Evolutionary conservation across 2,888 invertebrate species (phyloP), one percentile per base, ranked within the genome.

Genomic region (Platycheirus rosarum): DNA sequence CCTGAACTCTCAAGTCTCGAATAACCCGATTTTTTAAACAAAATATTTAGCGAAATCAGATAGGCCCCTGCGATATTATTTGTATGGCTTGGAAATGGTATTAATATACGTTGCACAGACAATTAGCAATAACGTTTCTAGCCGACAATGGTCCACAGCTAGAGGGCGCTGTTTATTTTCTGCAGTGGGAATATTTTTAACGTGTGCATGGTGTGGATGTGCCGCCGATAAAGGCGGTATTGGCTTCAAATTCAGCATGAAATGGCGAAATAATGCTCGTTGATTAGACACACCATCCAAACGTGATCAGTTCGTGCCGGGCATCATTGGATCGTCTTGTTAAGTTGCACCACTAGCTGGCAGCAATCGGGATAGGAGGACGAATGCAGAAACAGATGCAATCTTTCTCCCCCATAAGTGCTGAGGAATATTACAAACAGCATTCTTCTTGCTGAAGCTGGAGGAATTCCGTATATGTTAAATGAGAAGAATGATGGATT

Each of bases 191-290:
- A 13, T 3, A 18, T 23, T n/a, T 23, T 18, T 29, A 18, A 60
- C 26, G 60, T 42, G 46, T 73, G 46, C 74, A 74, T 71, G 66
- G 23, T 57, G 70, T 77, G 82, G 82, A 76, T 82, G 53, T 71
- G 77, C 77, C 77, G 71, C 77, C 53, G 76, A 80, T 76, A 71
- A 71, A 82, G 77, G 82, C 71, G 82, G 82, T 82, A 73, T 82
- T 68, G 77, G 77, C 71, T 82, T 29, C 48, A 77, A 82, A 82
- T 82, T 44, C 77, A 82, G 71, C 82, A 82, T 82, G 82, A 82
- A 82, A 82, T 77, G 82, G 71, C 63, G 68, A 82, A 82, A 77
- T 82, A 82, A 82, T 82, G 82, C 82, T 82, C 77, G 82, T 82
- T 82, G 82, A 82, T 82, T 82, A 77, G 82, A 77, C 66, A 82